Evolutionary conservation across 2,888 invertebrate species (phyloP).

Genomic region (Mythimna albipuncta): DNA sequence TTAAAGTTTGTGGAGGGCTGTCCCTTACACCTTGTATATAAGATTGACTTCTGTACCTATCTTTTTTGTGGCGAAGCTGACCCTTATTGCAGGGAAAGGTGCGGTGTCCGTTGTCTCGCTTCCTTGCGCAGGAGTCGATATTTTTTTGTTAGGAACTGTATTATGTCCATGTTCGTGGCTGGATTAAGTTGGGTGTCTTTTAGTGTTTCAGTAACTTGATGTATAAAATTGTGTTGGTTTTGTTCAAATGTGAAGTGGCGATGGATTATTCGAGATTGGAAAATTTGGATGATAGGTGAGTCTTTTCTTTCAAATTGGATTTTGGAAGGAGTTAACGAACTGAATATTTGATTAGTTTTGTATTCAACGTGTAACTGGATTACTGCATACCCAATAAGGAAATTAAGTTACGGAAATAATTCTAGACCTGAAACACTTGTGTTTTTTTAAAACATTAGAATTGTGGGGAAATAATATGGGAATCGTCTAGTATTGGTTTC

Average conservation of each 20-base stretch:
- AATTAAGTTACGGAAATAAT: no score
- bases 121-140: constrained; percentile 66
- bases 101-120: constrained; percentile 67
- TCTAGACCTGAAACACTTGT: no score
- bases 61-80: constrained; percentile 25
- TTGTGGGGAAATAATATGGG: no score
- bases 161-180: constrained; percentile 57
- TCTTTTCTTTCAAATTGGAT: not conserved
- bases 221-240: constrained; percentile 34
- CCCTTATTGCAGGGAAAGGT: constrained; percentile 64
- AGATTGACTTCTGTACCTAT: no score
- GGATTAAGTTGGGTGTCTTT: constrained; percentile 28
- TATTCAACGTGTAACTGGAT: no score
- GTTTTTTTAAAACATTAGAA: no score
- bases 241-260: constrained; percentile 39
- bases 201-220: constrained; percentile 34
- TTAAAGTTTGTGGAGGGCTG: no score
- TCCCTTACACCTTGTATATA: no score
- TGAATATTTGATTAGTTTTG: not conserved
- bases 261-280: constrained; percentile 45
- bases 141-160: constrained; percentile 58
- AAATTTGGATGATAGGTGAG: constrained; percentile 39
- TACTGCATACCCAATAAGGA: no score
- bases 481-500: no score
- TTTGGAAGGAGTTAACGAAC: not conserved